Evolutionary conservation across 2,797 vertebrate genomes (phyloP), one percentile per base, ranked within the genome.

Genomic region (Enteromius afrohamiltoni): DNA sequence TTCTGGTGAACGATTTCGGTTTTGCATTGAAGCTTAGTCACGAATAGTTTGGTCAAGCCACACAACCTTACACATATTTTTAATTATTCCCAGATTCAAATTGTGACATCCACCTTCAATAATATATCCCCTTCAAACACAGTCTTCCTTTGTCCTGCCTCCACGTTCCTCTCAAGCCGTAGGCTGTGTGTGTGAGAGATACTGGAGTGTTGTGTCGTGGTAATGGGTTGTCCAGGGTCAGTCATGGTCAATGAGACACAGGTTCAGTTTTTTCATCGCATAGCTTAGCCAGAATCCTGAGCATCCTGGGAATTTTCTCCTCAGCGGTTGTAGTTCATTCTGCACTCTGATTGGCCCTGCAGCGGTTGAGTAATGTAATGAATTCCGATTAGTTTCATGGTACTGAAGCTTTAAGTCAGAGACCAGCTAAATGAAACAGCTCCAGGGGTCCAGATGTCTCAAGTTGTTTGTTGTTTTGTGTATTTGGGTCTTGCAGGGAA

Each of bases 211-310:
- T 45, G 58, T 65, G 73, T 76, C 31, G 82, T 86, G 86, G 90
- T 79, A 88, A 92, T 91, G 85, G 88, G 91, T 40, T 81, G 55
- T 1, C 26, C 85, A 51, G 89, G 93, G 93, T 94, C 91, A 92
- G 77, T 87, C 40, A 23, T 19, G 91, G 91, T 93, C 92, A 94
- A 93, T 92, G 88, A 87, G 88, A 90, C 88, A 90, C 91, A 93
- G 91, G 53, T 78, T 78, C 3, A 34, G 34, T 68, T 76, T 68
- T 60, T 65, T 70, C 65, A 70, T 78, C 40, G 2, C 53, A 9
- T 26, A 26, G 51, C 37, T 83, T 21, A 47, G 40, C 11, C 47
- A 47, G 65, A 83, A 77, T 69, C 74, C 26, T 0, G 14, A 83
- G 82, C 65, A 83, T 83, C 74, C 65, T 70, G 51, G 65, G 65